phyloP scores from a whole-genome alignment of 2,113 vertebrate species.

The Microcebus lehilahytsara region DNA sequence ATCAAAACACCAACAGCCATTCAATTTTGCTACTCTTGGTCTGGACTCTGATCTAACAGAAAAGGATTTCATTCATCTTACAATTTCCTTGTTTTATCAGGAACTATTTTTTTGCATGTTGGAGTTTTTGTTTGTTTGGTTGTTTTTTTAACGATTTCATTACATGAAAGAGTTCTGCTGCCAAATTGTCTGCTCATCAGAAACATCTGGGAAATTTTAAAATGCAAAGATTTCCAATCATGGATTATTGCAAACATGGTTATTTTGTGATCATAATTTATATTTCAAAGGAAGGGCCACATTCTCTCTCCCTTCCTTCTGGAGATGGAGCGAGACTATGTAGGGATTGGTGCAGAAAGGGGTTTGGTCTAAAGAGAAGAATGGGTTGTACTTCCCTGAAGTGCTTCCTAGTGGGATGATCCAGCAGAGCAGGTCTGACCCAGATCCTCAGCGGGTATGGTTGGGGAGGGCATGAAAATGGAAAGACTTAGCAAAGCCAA shows the following conservation, averaged over 20 bases:
- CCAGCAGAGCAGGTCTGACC: neutral
- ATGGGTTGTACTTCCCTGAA: neutral
- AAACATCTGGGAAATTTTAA: constrained; percentile 1
- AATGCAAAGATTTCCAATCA: neutral
- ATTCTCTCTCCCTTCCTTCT: neutral
- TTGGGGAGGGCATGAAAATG: neutral
- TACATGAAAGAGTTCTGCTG: neutral
- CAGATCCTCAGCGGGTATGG: neutral
- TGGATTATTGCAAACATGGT: neutral
- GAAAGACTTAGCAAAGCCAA: neutral
- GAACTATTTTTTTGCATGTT: neutral
- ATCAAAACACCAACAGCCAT: neutral
- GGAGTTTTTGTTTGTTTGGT: neutral
- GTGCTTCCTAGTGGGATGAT: neutral
- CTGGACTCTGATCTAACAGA: neutral
- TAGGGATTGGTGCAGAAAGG: neutral
- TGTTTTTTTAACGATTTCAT: neutral
- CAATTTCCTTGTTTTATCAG: neutral
- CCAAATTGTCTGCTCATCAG: constrained; percentile 10
- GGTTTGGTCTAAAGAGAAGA: neutral
- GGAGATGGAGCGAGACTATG: neutral
- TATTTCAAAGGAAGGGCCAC: neutral
- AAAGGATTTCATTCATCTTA: neutral
- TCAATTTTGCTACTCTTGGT: neutral
- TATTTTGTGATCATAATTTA: neutral